Evolutionary conservation across 2,888 invertebrate species (phyloP).

Genomic region (Scaptodrosophila latifasciaeformis): DNA sequence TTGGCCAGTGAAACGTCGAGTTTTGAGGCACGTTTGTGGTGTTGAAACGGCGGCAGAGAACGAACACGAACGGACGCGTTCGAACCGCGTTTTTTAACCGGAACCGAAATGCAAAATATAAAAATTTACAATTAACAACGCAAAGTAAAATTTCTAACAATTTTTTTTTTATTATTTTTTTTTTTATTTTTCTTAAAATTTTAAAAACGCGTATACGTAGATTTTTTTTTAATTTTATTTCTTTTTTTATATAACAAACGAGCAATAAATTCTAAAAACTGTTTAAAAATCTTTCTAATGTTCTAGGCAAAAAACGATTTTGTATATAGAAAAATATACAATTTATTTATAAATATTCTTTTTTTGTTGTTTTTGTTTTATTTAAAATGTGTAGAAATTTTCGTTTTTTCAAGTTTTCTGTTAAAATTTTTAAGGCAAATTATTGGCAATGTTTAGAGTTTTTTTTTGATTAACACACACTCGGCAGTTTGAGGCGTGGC

Average conservation of each 20-base stretch:
- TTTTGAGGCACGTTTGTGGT: constrained; percentile 70
- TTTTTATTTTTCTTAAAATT: constrained; percentile 12
- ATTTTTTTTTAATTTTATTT: neutral
- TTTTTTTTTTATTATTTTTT: constrained; percentile 9
- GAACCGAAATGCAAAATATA: constrained; percentile 46
- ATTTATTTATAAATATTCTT: constrained; percentile 14
- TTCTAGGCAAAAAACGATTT: constrained; percentile 4
- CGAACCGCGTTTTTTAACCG: constrained; percentile 49
- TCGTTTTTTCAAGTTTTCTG: constrained; percentile 29
- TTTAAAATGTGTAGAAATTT: constrained; percentile 31
- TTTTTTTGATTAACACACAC: neutral
- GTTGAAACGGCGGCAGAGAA: constrained; percentile 48
- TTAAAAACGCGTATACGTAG: constrained; percentile 34
- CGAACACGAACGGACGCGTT: constrained; percentile 26
- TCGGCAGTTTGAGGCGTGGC: too few relatives aligned
- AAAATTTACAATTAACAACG: constrained; percentile 12
- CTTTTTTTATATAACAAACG: constrained; percentile 7
- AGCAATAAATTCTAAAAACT: constrained; percentile 30
- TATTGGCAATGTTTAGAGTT: constrained; percentile 36
- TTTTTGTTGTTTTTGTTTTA: neutral
- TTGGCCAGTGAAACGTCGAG: constrained; percentile 37
- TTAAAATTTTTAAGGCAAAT: constrained; percentile 48
- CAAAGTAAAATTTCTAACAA: constrained; percentile 11
- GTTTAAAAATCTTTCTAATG: constrained; percentile 21
- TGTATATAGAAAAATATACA: constrained; percentile 24